These are phyloP conservation scores for Philopedon plagiatum DNA, from an alignment of 2,888 invertebrate genomes.

Conservation along the genomic window DNA sequence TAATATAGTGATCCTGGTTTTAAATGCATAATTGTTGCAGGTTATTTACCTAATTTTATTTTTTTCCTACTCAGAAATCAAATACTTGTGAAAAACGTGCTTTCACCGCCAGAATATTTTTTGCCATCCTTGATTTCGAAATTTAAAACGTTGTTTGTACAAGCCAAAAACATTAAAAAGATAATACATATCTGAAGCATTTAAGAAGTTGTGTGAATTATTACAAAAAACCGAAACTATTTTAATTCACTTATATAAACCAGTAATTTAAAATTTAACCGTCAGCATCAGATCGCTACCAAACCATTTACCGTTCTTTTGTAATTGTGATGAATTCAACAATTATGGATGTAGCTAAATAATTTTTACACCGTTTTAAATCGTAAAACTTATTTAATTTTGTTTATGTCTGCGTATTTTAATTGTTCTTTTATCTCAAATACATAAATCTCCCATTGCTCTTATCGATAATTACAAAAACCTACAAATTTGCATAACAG, in stretches of 20 bases:
- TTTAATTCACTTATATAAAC: conserved; percentile 1
- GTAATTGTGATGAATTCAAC: conserved; percentile 11
- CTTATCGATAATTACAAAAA: too few species aligned
- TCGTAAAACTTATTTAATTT: background rate
- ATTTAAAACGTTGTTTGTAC: background rate
- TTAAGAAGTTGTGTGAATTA: background rate
- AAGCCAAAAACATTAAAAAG: background rate
- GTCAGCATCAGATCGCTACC: conserved; percentile 1
- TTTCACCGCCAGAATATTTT: background rate
- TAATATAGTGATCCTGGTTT: too few species aligned
- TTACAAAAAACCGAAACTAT: background rate
- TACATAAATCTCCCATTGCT: too few species aligned
- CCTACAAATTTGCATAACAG: too few species aligned
- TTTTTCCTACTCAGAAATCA: too few species aligned
- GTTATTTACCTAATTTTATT: too few species aligned
- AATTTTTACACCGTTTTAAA: background rate
- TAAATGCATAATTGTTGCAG: too few species aligned
- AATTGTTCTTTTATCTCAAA: too few species aligned
- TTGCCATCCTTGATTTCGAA: background rate
- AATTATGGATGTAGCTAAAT: background rate
- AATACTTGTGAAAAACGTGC: background rate
- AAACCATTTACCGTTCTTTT: conserved; percentile 12
- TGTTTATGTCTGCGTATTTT: background rate
- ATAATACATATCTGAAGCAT: background rate
- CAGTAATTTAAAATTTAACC: conserved; percentile 22